Base-by-base conservation (phyloP, 1,140 invertebrate genomes). In the Drosophila lacteicornis region DNA sequence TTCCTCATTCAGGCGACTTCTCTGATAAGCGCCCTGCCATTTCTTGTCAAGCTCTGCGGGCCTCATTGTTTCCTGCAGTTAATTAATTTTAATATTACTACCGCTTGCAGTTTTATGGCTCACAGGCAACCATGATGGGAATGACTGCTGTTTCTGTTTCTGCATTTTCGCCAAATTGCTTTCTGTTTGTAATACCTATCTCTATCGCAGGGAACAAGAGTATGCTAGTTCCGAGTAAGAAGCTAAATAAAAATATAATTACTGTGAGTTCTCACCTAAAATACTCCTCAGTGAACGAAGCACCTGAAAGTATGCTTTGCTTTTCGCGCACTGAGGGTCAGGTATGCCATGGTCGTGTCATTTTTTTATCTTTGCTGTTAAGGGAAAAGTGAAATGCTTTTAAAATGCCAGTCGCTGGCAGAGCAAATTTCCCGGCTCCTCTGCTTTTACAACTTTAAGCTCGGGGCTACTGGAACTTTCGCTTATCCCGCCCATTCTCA, bases 71-170 rank as follows among this genome's bases (percentile, higher is more conserved):
- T 66, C 17, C 25, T 75, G 80, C 74, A 75, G 79, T 82, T 87
- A 87, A 87, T 87, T 87, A 86, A 86, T 87, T 82, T 87, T 73
- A 46, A 86, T 86, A 73, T 69, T 67, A 68, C 79, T 60, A 73
- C 65, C 76, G 53, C 60, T 82, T 71, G 76, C 79, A 86, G 68
- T 87, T 82, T 82, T 76, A 82, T 86, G 82, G 75, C 75, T 25
- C 46, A 17, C 5, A 22, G 67, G 58, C 51, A 58, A 45, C 51
- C 43, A 33, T 67, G 49, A 57, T 30, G 60, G 51, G 55, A 46
- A 67, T 68, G 53, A 56, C 67, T 55, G 70, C 67, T 63, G 38
- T 51, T 56, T 56, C 53, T 40, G 27, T 36, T 66, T 45, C n/a
- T 61, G 56, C 75, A 79, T 42, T 79, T 74, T 82, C 27, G 27